These are phyloP conservation scores for Bombus affinis DNA, from an alignment of 1,140 invertebrate species.

Conservation along the genomic window DNA sequence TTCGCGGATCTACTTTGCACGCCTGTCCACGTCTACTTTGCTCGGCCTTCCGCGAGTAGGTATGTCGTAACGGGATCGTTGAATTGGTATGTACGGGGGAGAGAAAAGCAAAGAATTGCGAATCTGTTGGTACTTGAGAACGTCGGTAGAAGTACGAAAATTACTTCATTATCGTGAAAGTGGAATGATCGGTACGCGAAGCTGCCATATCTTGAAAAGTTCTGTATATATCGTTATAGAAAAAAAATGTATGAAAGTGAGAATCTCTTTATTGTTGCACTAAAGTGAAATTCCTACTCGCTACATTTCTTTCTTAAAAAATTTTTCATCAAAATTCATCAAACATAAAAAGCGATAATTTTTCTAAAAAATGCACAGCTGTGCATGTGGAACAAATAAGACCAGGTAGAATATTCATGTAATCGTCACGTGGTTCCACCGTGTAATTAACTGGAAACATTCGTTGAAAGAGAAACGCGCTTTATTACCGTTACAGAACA, in stretches of 20 bases:
- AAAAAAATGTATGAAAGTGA: too few species aligned
- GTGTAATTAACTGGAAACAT: background rate
- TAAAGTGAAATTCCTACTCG: too few species aligned
- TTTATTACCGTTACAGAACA: background rate
- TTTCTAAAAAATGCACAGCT: too few species aligned
- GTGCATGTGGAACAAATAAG: background rate
- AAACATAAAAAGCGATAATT: too few species aligned
- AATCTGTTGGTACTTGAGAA: background rate
- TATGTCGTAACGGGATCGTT: conserved; percentile 1
- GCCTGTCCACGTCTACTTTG: background rate
- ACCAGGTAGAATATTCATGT: background rate
- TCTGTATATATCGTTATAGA: too few species aligned
- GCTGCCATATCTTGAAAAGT: background rate
- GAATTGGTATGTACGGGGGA: background rate
- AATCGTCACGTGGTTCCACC: background rate
- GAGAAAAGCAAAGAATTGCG: background rate
- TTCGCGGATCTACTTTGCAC: conserved; percentile 5
- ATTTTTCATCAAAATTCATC: too few species aligned
- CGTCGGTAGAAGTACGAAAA: background rate
- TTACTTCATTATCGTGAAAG: background rate
- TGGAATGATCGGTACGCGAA: background rate
- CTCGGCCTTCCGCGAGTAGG: background rate
- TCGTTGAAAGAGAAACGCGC: background rate
- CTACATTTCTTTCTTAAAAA: too few species aligned
- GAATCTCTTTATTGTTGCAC: too few species aligned